These are phyloP conservation scores for Ganaspis sp. DNA, from an alignment of 1,140 invertebrate genomes.

Conservation along the genomic window DNA sequence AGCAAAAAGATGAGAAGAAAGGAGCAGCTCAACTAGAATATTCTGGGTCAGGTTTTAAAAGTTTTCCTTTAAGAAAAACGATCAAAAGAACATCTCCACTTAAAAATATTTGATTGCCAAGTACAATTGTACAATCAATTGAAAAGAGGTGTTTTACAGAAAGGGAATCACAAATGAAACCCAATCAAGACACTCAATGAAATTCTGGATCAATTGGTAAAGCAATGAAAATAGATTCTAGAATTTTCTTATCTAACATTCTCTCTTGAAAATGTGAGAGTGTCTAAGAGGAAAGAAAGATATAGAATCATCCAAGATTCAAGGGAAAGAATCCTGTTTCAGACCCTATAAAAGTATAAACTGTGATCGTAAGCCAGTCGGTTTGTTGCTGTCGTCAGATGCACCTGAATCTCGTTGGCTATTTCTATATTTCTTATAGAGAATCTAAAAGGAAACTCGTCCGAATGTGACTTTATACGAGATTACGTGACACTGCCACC, in stretches of 20 bases:
- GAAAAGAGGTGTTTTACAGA: neutral
- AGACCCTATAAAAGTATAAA: slow-evolving; percentile 37
- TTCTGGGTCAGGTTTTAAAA: slow-evolving; percentile 17
- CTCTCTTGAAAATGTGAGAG: neutral
- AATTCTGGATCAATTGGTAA: neutral
- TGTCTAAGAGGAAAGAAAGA: neutral
- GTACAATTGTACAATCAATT: neutral
- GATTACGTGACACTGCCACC: slow-evolving; percentile 35
- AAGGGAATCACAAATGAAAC: neutral
- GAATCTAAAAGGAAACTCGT: slow-evolving; percentile 24
- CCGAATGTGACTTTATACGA: slow-evolving; percentile 35
- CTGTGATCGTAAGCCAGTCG: slow-evolving; percentile 30
- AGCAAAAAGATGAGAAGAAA: slow-evolving; percentile 2
- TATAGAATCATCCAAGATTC: slow-evolving; percentile 16
- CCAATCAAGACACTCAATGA: slow-evolving; percentile 10
- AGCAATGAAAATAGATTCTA: neutral
- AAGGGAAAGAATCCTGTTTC: slow-evolving; percentile 34
- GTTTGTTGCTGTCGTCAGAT: slow-evolving; percentile 24
- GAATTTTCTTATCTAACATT: neutral
- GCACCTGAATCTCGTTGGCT: slow-evolving; percentile 27
- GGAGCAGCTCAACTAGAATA: neutral
- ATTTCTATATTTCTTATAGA: slow-evolving; percentile 8
- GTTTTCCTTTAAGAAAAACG: neutral
- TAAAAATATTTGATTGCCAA: neutral
- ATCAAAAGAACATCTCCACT: neutral